Conservation (phyloP, 2,888 invertebrate genomes). For the Orthosia incerta region DNA sequence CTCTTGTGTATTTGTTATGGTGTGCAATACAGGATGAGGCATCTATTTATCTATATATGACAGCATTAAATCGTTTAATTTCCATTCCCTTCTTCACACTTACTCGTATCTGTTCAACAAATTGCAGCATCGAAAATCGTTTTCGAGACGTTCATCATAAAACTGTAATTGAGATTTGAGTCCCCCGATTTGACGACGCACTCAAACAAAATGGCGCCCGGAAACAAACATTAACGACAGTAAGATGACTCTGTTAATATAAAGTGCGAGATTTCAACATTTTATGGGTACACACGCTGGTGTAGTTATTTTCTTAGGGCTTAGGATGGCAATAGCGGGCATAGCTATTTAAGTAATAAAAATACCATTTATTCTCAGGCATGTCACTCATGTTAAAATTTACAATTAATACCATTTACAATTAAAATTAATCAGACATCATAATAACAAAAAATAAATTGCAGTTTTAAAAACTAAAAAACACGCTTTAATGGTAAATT, state of each 20-base stretch:
- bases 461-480: too few relatives aligned
- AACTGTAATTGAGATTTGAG: constrained; percentile 71
- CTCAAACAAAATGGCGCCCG: constrained; percentile 72
- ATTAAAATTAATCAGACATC: too few relatives aligned
- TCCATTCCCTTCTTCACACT: background rate
- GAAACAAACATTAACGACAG: constrained; percentile 69
- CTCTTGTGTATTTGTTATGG: too few relatives aligned
- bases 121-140: constrained; percentile 55
- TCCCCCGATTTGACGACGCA: constrained; percentile 70
- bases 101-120: constrained; percentile 17
- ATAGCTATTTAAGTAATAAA: background rate
- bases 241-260: constrained; percentile 72
- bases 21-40: too few relatives aligned
- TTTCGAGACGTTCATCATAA: constrained; percentile 62
- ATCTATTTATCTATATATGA: background rate
- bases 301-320: background rate
- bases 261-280: constrained; percentile 75
- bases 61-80: background rate
- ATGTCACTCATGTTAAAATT: too few relatives aligned
- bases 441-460: too few relatives aligned
- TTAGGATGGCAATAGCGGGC: background rate
- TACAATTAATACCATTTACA: too few relatives aligned
- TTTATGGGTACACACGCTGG: constrained; percentile 71
- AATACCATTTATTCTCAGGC: too few relatives aligned
- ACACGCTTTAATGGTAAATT: too few relatives aligned